Evolutionary conservation across 2,888 invertebrate genomes (phyloP).

Genomic region (Troides aeacus): DNA sequence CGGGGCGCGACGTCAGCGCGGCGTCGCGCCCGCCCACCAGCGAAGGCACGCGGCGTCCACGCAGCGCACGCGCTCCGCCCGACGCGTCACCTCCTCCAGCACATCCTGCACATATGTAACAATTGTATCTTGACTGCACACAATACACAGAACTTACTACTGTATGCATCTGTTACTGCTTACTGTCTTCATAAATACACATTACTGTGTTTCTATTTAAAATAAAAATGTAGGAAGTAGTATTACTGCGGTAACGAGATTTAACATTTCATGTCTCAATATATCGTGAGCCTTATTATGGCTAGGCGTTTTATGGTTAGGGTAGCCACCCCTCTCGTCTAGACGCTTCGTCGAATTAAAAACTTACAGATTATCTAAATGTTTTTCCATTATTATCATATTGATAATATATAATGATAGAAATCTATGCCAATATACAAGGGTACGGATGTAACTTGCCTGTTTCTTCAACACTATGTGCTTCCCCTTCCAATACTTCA

Average conservation of each 20-base stretch:
- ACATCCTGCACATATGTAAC: constrained; percentile 84
- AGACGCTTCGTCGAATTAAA: no score
- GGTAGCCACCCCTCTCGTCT: no score
- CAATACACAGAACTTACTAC: no score
- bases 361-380: neutral
- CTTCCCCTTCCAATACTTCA: constrained; percentile 99
- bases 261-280: no score
- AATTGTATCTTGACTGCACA: neutral
- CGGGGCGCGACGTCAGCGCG: constrained; percentile 39
- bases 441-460: constrained; percentile 71
- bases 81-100: constrained; percentile 93
- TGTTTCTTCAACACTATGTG: constrained; percentile 97
- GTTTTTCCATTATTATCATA: neutral
- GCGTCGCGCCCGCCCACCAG: constrained; percentile 82
- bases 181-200: no score
- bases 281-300: no score
- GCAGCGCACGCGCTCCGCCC: constrained; percentile 90
- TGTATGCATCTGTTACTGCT: no score
- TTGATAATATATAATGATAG: no score
- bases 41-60: constrained; percentile 93
- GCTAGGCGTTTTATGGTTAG: no score
- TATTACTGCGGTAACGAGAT: no score
- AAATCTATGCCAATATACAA: neutral
- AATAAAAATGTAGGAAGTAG: no score
- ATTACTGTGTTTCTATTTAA: no score